phyloP scores from a whole-genome alignment of 2,113 vertebrate species.

The Nesoenas mayeri region DNA sequence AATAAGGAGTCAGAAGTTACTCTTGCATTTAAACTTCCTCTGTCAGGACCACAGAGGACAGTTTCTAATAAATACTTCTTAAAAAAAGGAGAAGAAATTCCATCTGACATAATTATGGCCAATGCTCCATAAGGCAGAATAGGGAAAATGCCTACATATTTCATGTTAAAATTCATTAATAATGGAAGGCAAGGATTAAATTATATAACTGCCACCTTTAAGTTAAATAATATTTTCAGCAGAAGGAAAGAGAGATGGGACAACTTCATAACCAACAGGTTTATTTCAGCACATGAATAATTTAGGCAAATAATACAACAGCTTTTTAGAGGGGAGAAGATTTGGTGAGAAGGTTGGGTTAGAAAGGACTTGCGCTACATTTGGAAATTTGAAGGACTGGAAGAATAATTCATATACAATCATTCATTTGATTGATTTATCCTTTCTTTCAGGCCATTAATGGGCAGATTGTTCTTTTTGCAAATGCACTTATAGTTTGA shows the following conservation, averaged over 20 bases:
- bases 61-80: constrained; percentile 54
- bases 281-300: constrained; percentile 76
- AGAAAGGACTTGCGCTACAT: constrained; percentile 11
- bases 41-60: constrained; percentile 32
- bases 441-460: constrained; percentile 29
- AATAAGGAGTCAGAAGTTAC: constrained; percentile 31
- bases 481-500: constrained; percentile 34
- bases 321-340: constrained; percentile 31
- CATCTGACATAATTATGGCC: constrained; percentile 63
- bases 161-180: constrained; percentile 83
- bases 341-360: neutral
- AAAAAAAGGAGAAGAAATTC: constrained; percentile 30
- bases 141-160: constrained; percentile 75
- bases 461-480: neutral
- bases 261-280: constrained; percentile 31
- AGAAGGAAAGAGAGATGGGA: constrained; percentile 44
- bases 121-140: constrained; percentile 49
- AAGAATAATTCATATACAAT: constrained; percentile 34
- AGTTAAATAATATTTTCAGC: constrained; percentile 79
- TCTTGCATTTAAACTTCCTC: constrained; percentile 40
- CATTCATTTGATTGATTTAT: constrained; percentile 48
- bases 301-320: constrained; percentile 72
- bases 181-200: constrained; percentile 77
- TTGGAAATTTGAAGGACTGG: neutral
- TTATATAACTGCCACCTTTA: constrained; percentile 80